A percentile compares a stretch with the other conserved stretches of the same genome.
These are phyloP conservation scores for Hemicrepidius hirtus DNA, from an alignment of 2,888 invertebrate genomes.

Conservation along the genomic window DNA sequence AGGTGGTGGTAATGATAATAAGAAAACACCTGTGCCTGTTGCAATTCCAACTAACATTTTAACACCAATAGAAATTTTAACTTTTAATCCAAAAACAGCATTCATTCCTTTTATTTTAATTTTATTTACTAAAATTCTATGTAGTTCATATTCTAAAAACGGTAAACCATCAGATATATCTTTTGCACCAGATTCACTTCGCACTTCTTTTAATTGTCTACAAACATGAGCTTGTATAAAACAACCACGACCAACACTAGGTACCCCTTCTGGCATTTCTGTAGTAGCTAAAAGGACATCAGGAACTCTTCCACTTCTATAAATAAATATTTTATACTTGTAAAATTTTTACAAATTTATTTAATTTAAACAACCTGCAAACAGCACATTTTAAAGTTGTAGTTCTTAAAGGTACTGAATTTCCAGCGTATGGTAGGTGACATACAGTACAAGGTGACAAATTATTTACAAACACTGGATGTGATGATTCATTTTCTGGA, in stretches of 20 bases:
- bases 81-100: constrained; percentile 90
- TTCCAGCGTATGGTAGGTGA: constrained; percentile 90
- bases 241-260: constrained; percentile 81
- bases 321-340: constrained; percentile 1
- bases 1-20: constrained; percentile 86
- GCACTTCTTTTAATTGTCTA: constrained; percentile 84
- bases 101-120: constrained; percentile 96
- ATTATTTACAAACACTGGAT: constrained; percentile 45
- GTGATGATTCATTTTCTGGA: constrained; percentile 63
- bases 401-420: constrained; percentile 83
- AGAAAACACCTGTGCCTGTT: constrained; percentile 88
- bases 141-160: constrained; percentile 96
- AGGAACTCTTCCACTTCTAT: constrained; percentile 88
- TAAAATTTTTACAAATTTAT: constrained; percentile 22
- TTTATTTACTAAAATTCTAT: constrained; percentile 92
- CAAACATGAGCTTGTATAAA: constrained; percentile 85
- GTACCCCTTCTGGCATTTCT: constrained; percentile 86
- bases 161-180: constrained; percentile 97
- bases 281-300: constrained; percentile 93
- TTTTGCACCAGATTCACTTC: constrained; percentile 90
- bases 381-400: constrained; percentile 83
- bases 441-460: constrained; percentile 53
- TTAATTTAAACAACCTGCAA: constrained; percentile 75
- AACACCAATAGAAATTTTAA: constrained; percentile 85
- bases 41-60: constrained; percentile 91